Conservation (phyloP, 2,113 vertebrate genomes). For the Loxodonta africana region DNA sequence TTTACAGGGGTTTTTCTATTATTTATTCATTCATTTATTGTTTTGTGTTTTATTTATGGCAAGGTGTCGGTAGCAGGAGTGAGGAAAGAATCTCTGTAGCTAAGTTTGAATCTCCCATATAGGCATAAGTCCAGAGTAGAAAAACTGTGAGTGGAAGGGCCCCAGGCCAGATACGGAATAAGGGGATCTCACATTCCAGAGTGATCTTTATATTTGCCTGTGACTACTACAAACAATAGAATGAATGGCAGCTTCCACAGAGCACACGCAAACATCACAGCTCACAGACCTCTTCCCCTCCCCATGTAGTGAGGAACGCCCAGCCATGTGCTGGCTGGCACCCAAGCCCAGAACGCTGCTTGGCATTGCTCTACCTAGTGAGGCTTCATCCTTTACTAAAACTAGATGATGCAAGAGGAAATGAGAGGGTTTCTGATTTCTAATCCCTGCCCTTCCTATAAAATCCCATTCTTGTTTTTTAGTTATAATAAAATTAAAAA, state of each 20-base stretch:
- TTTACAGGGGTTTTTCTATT: not conserved
- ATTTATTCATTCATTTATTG: not conserved
- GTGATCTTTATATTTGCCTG: not conserved
- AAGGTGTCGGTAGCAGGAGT: not conserved
- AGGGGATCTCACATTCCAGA: too few species aligned
- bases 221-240: not conserved
- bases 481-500: not conserved
- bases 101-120: not conserved
- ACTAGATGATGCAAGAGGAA: not conserved
- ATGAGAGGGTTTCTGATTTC: not conserved
- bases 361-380: not conserved
- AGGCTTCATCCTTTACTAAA: not conserved
- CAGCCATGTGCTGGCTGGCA: not conserved
- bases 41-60: not conserved
- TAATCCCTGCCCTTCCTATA: accelerated
- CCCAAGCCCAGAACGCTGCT: not conserved
- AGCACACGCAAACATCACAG: not conserved
- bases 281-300: too few species aligned
- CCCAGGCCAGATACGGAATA: too few species aligned
- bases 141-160: not conserved
- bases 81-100: not conserved
- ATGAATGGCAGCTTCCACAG: not conserved
- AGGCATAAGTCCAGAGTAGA: not conserved
- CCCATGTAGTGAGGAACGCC: not conserved
- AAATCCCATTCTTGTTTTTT: not conserved